Evolutionary conservation across 2,888 invertebrate genomes (phyloP), one percentile per base, ranked within the genome.

Genomic region (Rhagium mordax): DNA sequence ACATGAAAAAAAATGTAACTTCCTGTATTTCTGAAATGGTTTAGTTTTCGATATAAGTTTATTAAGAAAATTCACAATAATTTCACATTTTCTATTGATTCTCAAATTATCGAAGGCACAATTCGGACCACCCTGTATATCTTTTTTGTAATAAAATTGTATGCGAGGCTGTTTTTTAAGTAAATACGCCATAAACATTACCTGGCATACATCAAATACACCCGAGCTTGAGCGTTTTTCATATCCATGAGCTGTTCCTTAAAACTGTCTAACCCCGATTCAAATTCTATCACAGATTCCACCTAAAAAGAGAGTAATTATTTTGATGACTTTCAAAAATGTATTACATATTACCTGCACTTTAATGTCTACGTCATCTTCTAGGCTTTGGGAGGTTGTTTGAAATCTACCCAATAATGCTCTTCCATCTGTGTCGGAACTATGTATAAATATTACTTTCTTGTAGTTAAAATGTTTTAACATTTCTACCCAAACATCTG

Each of bases 401-500:
- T 98, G 98, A 87, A 98, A 98, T 76, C 97, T 91, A 77, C 97
- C 97, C 68, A 98, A 91, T 74, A 98, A 92, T 27, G 97, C 96
- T 81, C 98, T 90, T 3, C 98, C 98, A 87, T 98, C 98, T 13
- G 98, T 97, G 88, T 98, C 98, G 33, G 97, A 97, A 85, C 97
- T 96, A 88, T 98, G 97, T 80, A 99, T 96, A 85, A 98, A 95
- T 82, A 98, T 95, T 59, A 98, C 94, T 89, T 96, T 96, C 89
- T 95, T 94, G 84, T 96, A 97, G 83, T 95, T 94, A 85, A 98
- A 96, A 87, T 96, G 94, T 84, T 95, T 95, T 75, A 99, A 89
- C 81, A 99, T 91, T 87, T 98, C 96, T 3, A 98, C 95, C 98
- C 99, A 99, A 4, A 98, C 98, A 84, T 97, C 97, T 0, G 98